phyloP scores from a whole-genome alignment of 2,113 vertebrate genomes.

The Salvator merianae region DNA sequence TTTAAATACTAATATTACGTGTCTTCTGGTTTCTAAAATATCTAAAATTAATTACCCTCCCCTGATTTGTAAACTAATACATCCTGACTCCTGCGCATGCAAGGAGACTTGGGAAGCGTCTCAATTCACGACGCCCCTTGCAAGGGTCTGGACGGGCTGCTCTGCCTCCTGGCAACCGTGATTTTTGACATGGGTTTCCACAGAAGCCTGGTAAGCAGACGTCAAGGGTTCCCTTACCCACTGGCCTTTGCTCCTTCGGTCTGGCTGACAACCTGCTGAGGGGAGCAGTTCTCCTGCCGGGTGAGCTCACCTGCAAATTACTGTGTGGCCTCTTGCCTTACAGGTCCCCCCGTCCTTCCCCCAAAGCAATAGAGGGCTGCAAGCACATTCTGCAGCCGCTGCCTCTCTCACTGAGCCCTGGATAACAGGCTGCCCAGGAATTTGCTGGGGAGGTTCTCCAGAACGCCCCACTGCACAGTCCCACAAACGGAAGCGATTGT shows the following conservation, averaged over 20 bases:
- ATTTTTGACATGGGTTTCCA: background rate
- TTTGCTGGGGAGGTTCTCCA: background rate
- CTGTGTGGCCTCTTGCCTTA: background rate
- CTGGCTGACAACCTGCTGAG: background rate
- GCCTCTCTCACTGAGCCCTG: too few relatives aligned
- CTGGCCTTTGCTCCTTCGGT: background rate
- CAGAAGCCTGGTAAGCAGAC: background rate
- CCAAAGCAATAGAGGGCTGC: background rate
- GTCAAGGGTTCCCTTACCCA: background rate
- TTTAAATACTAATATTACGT: background rate
- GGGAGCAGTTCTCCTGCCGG: background rate
- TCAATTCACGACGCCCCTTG: too few relatives aligned
- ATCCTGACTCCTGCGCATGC: background rate
- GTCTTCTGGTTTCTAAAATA: constrained; percentile 19
- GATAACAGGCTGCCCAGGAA: background rate
- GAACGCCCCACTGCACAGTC: too few relatives aligned
- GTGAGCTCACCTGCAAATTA: background rate
- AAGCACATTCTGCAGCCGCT: too few relatives aligned
- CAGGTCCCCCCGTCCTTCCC: background rate
- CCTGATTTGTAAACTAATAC: constrained; percentile 22
- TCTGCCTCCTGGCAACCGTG: background rate
- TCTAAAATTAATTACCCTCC: constrained; percentile 43
- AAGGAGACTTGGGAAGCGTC: background rate
- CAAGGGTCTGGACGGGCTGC: background rate
- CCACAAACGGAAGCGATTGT: too few relatives aligned